Evolutionary conservation across 2,888 invertebrate species (phyloP).

Genomic region (Myathropa florea): DNA sequence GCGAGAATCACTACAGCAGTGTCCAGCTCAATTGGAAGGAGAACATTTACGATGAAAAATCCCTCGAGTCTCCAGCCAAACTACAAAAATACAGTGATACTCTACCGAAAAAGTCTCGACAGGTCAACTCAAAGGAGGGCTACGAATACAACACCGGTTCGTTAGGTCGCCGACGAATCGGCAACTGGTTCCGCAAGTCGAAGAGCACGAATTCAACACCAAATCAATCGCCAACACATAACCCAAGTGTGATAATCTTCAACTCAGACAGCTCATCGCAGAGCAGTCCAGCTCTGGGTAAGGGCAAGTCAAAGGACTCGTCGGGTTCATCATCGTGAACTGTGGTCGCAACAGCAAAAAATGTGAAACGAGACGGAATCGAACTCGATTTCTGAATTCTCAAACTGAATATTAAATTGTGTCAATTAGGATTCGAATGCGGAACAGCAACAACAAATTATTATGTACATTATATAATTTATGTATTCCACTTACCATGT

Average conservation of each 20-base stretch:
- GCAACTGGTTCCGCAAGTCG: slow-evolving; percentile 80
- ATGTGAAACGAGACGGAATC: slow-evolving; percentile 31
- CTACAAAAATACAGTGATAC: slow-evolving; percentile 78
- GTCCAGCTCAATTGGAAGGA: slow-evolving; percentile 70
- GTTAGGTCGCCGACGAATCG: slow-evolving; percentile 79
- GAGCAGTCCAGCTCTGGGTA: slow-evolving; percentile 73
- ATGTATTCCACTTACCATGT: slow-evolving; percentile 29
- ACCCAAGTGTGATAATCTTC: slow-evolving; percentile 73
- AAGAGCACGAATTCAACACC: slow-evolving; percentile 80
- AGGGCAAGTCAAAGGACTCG: slow-evolving; percentile 60
- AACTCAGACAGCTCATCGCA: slow-evolving; percentile 73
- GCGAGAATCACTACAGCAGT: slow-evolving; percentile 62
- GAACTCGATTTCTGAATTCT: slow-evolving; percentile 36
- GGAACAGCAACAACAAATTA: slow-evolving; percentile 4
- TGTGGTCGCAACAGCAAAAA: not conserved
- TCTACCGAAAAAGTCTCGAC: slow-evolving; percentile 78
- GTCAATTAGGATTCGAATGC: slow-evolving; percentile 57
- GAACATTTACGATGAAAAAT: slow-evolving; percentile 74
- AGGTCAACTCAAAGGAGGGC: slow-evolving; percentile 64
- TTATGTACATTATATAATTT: slow-evolving; percentile 50
- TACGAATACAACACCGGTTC: slow-evolving; percentile 78
- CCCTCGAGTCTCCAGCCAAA: slow-evolving; percentile 78
- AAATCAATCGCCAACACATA: slow-evolving; percentile 80
- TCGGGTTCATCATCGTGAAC: slow-evolving; percentile 67
- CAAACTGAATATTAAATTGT: slow-evolving; percentile 35